phyloP scores from a whole-genome alignment of 2,888 invertebrate genomes.

The Chrysolina oricalcia region DNA sequence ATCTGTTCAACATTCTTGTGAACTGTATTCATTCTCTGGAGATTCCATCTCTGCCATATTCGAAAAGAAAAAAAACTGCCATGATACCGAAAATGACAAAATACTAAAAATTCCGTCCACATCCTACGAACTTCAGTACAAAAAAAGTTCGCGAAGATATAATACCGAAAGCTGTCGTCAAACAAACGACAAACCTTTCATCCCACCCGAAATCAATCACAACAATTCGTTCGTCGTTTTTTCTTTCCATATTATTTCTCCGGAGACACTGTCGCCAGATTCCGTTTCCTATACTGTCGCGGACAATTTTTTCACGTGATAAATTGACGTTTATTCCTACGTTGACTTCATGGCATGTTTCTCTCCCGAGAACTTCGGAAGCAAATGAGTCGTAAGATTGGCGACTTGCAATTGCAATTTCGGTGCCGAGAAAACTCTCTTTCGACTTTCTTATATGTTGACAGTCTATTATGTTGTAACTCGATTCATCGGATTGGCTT shows the following conservation, averaged over 20 bases:
- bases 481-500: conserved; percentile 19
- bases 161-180: conserved; percentile 51
- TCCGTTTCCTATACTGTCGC: conserved; percentile 66
- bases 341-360: conserved; percentile 61
- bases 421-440: conserved; percentile 25
- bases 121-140: not conserved
- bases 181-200: conserved; percentile 57
- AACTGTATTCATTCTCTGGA: too few species aligned
- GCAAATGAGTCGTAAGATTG: conserved; percentile 45
- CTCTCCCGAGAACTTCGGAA: conserved; percentile 47
- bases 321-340: conserved; percentile 66
- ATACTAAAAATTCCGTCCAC: too few species aligned
- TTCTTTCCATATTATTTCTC: conserved; percentile 69
- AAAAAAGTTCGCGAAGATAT: conserved; percentile 49
- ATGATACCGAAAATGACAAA: too few species aligned
- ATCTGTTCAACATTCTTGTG: too few species aligned
- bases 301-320: conserved; percentile 65
- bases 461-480: conserved; percentile 27
- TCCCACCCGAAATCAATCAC: conserved; percentile 67
- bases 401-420: conserved; percentile 40
- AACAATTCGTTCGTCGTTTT: conserved; percentile 66
- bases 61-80: too few species aligned
- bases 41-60: too few species aligned
- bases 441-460: conserved; percentile 6
- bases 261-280: conserved; percentile 67